phyloP scores from a whole-genome alignment of 2,888 invertebrate species.

The Ariolimax columbianus region DNA sequence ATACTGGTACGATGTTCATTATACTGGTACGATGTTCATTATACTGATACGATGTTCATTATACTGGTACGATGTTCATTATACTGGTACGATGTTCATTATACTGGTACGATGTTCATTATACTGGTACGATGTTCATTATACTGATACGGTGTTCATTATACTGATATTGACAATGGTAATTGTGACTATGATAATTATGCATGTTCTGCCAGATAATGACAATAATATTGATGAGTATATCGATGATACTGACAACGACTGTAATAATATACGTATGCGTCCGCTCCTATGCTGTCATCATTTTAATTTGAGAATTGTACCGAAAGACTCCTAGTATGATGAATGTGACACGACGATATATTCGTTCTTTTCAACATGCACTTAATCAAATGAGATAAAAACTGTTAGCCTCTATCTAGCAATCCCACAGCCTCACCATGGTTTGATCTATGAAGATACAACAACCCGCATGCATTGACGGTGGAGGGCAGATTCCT shows the following conservation, averaged over 20 bases:
- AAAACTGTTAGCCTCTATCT: background rate
- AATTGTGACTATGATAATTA: no score
- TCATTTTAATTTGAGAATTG: background rate
- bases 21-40: no score
- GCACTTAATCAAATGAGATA: constrained; percentile 16
- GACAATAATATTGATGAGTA: background rate
- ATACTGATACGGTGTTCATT: no score
- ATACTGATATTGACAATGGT: no score
- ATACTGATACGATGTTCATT: no score
- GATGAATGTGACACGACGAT: background rate
- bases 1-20: no score
- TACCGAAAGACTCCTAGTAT: background rate
- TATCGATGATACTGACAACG: background rate
- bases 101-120: no score
- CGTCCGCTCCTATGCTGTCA: background rate
- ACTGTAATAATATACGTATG: background rate
- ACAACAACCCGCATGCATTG: constrained; percentile 8
- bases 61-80: no score
- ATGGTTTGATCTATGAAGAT: background rate
- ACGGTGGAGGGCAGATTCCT: background rate
- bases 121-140: no score
- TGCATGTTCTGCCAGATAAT: background rate
- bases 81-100: no score
- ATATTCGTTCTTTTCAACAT: background rate
- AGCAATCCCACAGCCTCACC: background rate